Conservation (phyloP, 2,888 invertebrate genomes). For the Pyrochroa serraticornis region DNA sequence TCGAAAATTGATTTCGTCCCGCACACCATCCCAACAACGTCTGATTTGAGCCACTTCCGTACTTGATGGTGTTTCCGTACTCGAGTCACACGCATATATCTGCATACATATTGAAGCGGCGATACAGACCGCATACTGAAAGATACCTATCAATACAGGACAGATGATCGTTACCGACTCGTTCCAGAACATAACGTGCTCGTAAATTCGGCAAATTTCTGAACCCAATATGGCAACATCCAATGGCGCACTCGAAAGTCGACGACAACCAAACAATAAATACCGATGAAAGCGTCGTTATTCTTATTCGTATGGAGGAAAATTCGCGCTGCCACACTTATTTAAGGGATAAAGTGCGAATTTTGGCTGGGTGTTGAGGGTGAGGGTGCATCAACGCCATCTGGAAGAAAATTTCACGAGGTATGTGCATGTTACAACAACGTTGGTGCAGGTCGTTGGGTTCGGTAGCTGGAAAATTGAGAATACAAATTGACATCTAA, state of each 20-base stretch:
- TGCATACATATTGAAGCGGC: conserved; percentile 36
- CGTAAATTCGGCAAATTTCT: conserved; percentile 11
- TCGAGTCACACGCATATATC: conserved; percentile 36
- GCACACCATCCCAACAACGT: background rate
- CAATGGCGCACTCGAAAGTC: background rate
- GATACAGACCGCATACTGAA: conserved; percentile 34
- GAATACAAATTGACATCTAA: too few relatives aligned
- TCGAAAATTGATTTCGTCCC: too few relatives aligned
- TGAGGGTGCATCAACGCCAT: background rate
- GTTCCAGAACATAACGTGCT: conserved; percentile 20
- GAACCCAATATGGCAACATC: conserved; percentile 1
- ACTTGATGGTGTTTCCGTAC: conserved; percentile 22
- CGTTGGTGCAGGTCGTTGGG: too few relatives aligned
- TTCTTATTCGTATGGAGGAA: conserved; percentile 3
- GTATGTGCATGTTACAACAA: too few relatives aligned
- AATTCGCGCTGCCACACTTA: conserved; percentile 11
- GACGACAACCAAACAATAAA: too few relatives aligned
- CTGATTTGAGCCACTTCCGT: conserved; percentile 16
- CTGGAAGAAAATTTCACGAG: too few relatives aligned
- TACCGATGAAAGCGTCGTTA: too few relatives aligned
- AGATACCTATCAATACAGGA: conserved; percentile 29
- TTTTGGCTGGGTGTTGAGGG: conserved; percentile 10
- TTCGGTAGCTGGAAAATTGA: too few relatives aligned
- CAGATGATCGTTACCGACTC: conserved; percentile 30
- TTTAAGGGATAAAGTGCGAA: conserved; percentile 3